These are phyloP conservation scores for Acropternis orthonyx DNA, from an alignment of 2,797 vertebrate species.

Conservation along the genomic window DNA sequence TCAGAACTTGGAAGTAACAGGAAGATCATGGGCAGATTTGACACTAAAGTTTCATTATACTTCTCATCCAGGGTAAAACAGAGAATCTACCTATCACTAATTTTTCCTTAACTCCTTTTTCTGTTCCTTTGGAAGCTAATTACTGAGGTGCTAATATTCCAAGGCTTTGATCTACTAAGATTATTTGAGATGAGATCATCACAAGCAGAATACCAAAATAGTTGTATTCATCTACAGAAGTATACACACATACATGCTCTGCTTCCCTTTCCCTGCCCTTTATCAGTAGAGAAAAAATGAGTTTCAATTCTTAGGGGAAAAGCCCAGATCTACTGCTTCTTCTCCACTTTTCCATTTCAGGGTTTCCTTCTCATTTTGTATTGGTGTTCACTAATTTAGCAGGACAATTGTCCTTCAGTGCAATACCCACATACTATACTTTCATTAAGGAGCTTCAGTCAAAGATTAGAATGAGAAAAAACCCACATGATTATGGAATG, in stretches of 20 bases:
- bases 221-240: background rate
- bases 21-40: background rate
- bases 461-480: background rate
- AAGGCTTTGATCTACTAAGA: background rate
- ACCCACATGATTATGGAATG: background rate
- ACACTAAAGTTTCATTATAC: background rate
- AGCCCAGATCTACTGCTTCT: background rate
- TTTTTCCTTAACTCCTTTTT: background rate
- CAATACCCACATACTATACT: background rate
- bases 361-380: background rate
- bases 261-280: background rate
- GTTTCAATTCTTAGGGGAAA: background rate
- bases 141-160: background rate
- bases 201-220: background rate
- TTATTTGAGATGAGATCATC: background rate
- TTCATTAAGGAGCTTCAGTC: background rate
- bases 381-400: background rate
- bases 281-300: background rate
- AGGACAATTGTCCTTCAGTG: background rate
- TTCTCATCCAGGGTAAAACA: background rate
- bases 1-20: accelerated
- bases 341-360: background rate
- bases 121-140: background rate
- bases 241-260: accelerated
- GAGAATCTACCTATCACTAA: background rate